Evolutionary conservation across 2,797 vertebrate species (phyloP).

Genomic region (Acanthiza pusilla): DNA sequence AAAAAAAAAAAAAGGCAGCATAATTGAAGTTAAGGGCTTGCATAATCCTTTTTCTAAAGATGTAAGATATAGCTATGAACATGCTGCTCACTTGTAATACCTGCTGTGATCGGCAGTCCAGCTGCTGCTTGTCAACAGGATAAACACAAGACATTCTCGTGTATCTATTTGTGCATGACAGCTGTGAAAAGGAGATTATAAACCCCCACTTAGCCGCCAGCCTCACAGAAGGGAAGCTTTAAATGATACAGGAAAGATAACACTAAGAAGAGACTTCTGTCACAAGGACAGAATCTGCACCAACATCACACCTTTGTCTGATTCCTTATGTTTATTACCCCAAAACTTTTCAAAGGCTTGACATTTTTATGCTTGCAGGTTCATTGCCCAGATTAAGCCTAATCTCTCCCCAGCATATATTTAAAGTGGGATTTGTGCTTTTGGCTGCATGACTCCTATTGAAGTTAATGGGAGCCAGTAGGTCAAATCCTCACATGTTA

Average conservation of each 20-base stretch:
- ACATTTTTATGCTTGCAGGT: neutral
- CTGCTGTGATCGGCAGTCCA: conserved; percentile 25
- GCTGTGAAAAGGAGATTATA: conserved; percentile 30
- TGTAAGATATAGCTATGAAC: neutral
- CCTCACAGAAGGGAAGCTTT: neutral
- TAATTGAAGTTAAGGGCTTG: neutral
- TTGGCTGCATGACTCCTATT: neutral
- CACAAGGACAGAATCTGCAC: neutral
- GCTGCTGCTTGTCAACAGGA: neutral
- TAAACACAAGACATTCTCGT: neutral
- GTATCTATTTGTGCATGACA: neutral
- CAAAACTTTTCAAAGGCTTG: conserved; percentile 7
- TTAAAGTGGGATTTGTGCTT: conserved; percentile 21
- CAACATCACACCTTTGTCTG: neutral
- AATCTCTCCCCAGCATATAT: neutral
- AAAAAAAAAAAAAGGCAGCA: neutral
- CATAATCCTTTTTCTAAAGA: conserved; percentile 20
- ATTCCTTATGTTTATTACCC: neutral
- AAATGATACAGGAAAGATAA: neutral
- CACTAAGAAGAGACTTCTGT: neutral
- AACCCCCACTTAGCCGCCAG: neutral
- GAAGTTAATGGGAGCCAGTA: neutral
- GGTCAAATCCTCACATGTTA: neutral
- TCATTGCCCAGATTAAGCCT: neutral
- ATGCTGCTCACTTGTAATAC: neutral